Conservation (phyloP, 2,888 invertebrate genomes). For the Polydesmus complanatus region DNA sequence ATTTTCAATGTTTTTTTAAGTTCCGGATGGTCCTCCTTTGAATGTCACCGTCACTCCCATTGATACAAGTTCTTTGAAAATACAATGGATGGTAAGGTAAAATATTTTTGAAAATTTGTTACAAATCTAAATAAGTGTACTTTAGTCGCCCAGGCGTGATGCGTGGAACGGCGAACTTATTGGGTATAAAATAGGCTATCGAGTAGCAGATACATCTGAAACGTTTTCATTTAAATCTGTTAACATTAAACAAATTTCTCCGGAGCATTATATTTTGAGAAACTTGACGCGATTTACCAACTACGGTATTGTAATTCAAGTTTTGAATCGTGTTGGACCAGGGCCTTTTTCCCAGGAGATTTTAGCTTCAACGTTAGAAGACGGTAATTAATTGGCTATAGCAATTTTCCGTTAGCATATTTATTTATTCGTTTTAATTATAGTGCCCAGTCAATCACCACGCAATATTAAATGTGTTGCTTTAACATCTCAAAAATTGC, state of each 20-base stretch:
- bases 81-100: conserved; percentile 62
- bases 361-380: conserved; percentile 23
- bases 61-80: conserved; percentile 53
- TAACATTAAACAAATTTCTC: conserved; percentile 1
- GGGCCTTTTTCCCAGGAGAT: conserved; percentile 23
- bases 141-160: conserved; percentile 64
- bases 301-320: conserved; percentile 24
- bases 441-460: conserved; percentile 36
- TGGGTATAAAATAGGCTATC: conserved; percentile 62
- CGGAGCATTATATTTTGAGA: conserved; percentile 25
- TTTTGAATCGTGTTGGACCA: conserved; percentile 24
- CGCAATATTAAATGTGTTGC: conserved; percentile 32
- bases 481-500: conserved; percentile 32
- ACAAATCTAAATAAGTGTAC: too few relatives aligned
- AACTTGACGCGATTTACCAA: conserved; percentile 25
- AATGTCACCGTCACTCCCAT: conserved; percentile 55
- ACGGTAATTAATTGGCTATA: conserved; percentile 24
- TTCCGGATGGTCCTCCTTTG: conserved; percentile 57
- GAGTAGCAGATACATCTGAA: conserved; percentile 33
- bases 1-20: conserved; percentile 30
- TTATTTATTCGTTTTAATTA: conserved; percentile 2
- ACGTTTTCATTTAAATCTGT: conserved; percentile 5
- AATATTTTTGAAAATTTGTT: too few relatives aligned
- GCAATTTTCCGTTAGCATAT: too few relatives aligned
- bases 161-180: conserved; percentile 86